phyloP scores from a whole-genome alignment of 1,140 invertebrate genomes.

The Panonychus citri region DNA sequence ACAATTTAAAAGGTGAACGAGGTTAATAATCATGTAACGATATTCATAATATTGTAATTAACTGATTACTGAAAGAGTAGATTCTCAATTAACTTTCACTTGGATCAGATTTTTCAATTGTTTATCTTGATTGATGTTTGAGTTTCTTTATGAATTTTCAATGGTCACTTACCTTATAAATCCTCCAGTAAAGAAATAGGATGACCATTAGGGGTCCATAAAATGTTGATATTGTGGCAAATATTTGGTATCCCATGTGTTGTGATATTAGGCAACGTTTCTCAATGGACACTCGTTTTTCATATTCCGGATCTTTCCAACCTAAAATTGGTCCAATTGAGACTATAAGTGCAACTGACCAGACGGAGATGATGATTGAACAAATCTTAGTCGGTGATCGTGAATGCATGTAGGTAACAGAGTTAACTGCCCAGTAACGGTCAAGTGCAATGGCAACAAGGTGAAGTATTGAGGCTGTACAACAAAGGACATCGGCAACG shows the following conservation, averaged over 20 bases:
- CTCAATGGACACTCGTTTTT: constrained; percentile 45
- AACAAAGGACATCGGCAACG: constrained; percentile 68
- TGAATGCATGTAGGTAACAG: constrained; percentile 79
- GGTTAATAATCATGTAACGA: no score
- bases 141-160: no score
- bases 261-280: constrained; percentile 77
- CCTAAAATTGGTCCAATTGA: constrained; percentile 62
- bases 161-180: constrained; percentile 27
- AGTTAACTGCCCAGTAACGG: constrained; percentile 75
- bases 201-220: constrained; percentile 83
- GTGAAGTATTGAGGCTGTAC: constrained; percentile 75
- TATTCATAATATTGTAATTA: no score
- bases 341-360: constrained; percentile 57
- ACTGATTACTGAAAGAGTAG: no score
- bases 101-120: no score
- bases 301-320: constrained; percentile 64
- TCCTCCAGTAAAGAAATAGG: constrained; percentile 77
- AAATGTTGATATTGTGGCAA: constrained; percentile 71
- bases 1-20: no score
- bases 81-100: no score
- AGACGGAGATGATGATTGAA: constrained; percentile 67
- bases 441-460: constrained; percentile 74
- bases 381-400: constrained; percentile 56
- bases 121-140: no score
- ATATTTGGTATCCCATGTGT: constrained; percentile 53